Evolutionary conservation across 2,797 vertebrate species (phyloP).

Genomic region (Channallabes apus): DNA sequence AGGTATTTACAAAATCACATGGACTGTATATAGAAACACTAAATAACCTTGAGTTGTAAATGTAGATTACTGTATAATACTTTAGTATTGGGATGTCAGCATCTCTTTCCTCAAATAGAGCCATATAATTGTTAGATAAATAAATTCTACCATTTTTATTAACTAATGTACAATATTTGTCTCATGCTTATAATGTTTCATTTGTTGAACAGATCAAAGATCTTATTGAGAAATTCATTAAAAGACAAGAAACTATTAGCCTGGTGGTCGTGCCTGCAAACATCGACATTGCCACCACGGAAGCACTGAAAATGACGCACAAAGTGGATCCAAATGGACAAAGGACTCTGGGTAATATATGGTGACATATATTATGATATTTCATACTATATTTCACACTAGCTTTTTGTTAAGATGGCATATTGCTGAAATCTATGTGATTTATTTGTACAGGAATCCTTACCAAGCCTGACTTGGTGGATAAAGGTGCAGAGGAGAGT

Average conservation of each 20-base stretch:
- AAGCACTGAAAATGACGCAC: constrained; percentile 81
- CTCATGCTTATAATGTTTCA: background rate
- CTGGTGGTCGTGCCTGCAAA: constrained; percentile 82
- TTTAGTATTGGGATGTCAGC: background rate
- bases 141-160: no score
- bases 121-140: no score
- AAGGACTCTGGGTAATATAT: constrained; percentile 76
- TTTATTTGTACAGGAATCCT: constrained; percentile 69
- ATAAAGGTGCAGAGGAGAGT: constrained; percentile 69
- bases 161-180: background rate
- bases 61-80: no score
- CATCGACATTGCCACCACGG: constrained; percentile 83
- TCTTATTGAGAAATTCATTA: constrained; percentile 71
- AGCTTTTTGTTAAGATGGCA: background rate
- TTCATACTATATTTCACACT: background rate
- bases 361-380: no score
- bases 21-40: no score
- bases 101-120: no score
- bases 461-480: constrained; percentile 79
- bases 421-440: background rate
- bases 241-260: constrained; percentile 75
- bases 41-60: no score
- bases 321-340: constrained; percentile 76
- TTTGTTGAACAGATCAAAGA: constrained; percentile 67
- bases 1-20: background rate